phyloP scores from a whole-genome alignment of 2,113 vertebrate genomes.

The Ciconia stormi region DNA sequence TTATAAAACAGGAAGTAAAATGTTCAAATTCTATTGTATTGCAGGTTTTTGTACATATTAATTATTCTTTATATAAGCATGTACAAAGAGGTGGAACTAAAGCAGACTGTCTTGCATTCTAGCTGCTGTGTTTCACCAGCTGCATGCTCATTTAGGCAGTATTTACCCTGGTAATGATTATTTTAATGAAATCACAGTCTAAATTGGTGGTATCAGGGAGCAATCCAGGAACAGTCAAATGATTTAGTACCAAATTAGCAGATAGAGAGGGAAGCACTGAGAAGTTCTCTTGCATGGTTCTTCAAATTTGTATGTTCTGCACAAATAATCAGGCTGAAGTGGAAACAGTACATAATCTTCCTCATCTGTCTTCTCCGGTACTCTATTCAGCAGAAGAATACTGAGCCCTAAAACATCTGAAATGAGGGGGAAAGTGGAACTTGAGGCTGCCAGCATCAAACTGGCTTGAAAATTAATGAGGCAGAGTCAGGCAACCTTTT shows the following conservation, averaged over 20 bases:
- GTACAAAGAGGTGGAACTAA: neutral
- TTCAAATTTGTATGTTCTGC: neutral
- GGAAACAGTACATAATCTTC: neutral
- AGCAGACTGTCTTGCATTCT: neutral
- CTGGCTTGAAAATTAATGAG: neutral
- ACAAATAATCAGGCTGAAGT: neutral
- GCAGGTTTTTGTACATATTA: neutral
- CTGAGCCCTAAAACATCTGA: neutral
- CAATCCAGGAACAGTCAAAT: neutral
- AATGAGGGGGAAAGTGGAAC: neutral
- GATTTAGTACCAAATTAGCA: neutral
- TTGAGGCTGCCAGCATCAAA: neutral
- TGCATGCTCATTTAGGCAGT: neutral
- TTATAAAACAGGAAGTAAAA: neutral
- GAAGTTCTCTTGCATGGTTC: neutral
- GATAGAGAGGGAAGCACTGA: neutral
- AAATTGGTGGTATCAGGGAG: slow-evolving; percentile 24
- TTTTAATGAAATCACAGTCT: slow-evolving; percentile 33
- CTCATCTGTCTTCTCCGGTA: neutral
- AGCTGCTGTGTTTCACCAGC: neutral
- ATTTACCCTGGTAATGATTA: slow-evolving; percentile 17
- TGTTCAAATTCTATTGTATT: neutral
- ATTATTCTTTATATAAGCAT: neutral
- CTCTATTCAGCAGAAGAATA: neutral
- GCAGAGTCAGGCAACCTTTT: neutral